Conservation (phyloP, 2,113 vertebrate genomes). For the Alouatta palliata region DNA sequence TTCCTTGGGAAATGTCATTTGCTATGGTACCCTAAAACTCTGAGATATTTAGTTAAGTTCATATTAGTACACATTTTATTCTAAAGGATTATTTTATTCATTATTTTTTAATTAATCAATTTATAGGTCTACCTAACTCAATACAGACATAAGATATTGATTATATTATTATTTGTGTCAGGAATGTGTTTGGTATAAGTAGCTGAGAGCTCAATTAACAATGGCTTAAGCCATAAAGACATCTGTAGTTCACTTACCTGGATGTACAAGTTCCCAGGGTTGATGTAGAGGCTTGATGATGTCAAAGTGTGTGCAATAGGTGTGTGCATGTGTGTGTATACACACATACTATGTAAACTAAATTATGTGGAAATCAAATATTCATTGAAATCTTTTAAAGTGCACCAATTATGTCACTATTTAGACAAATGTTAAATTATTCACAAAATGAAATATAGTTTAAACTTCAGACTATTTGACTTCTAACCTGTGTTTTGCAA, state of each 20-base stretch:
- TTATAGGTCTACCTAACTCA: not conserved
- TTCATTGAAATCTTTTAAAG: constrained; percentile 22
- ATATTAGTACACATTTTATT: not conserved
- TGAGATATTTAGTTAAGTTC: not conserved
- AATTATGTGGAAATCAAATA: not conserved
- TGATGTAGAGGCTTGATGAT: not conserved
- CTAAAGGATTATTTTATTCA: not conserved
- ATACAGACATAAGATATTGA: not conserved
- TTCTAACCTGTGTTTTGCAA: not conserved
- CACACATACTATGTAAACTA: not conserved
- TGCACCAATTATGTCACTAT: not conserved
- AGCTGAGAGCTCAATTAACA: not conserved
- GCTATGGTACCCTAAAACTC: not conserved
- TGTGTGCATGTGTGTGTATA: not conserved
- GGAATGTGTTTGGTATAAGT: constrained; percentile 5
- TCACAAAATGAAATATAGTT: not conserved
- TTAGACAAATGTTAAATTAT: not conserved
- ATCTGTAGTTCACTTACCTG: not conserved
- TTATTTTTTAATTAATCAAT: not conserved
- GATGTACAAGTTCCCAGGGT: not conserved
- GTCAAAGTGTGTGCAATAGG: not conserved
- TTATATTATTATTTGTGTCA: not conserved
- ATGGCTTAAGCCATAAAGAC: not conserved
- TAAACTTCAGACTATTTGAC: constrained; percentile 9
- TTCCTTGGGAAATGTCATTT: constrained; percentile 24